Percentiles rank a stretch among this genome's conserved stretches.
Conservation (phyloP, 2,113 vertebrate species). For the Alligator sinensis region DNA sequence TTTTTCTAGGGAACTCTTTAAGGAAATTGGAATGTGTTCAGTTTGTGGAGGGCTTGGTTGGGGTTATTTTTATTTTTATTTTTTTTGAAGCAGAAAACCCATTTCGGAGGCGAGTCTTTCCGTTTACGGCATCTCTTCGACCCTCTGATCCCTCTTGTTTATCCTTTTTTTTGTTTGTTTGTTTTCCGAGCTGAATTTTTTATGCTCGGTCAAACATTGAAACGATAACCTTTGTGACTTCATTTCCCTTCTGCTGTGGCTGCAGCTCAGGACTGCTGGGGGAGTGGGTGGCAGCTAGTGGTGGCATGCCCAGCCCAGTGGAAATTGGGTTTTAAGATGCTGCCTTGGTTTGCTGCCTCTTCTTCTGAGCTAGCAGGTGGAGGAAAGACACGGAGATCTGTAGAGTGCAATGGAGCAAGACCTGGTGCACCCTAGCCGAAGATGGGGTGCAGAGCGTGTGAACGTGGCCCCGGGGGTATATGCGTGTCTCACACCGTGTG, state of each 20-base stretch:
- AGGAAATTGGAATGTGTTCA: neutral
- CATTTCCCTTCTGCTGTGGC: neutral
- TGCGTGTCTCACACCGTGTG: neutral
- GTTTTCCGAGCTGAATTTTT: neutral
- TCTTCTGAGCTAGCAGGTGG: neutral
- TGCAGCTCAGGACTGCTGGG: accelerated
- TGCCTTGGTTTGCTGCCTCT: accelerated
- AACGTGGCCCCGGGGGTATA: neutral
- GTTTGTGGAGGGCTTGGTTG: neutral
- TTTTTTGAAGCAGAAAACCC: neutral
- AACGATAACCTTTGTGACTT: constrained; percentile 27
- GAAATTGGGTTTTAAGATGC: accelerated
- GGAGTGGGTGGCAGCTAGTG: neutral
- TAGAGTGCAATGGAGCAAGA: neutral
- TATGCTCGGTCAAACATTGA: neutral
- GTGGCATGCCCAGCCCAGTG: accelerated
- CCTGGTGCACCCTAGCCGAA: neutral
- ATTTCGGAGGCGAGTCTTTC: neutral
- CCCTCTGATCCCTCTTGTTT: neutral
- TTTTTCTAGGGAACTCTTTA: constrained; percentile 14
- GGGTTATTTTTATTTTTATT: neutral
- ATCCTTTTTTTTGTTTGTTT: neutral
- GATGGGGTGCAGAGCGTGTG: neutral
- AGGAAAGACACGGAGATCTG: neutral
- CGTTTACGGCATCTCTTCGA: neutral